Conservation (phyloP, 2,888 invertebrate genomes). For the Catocala nupta region DNA sequence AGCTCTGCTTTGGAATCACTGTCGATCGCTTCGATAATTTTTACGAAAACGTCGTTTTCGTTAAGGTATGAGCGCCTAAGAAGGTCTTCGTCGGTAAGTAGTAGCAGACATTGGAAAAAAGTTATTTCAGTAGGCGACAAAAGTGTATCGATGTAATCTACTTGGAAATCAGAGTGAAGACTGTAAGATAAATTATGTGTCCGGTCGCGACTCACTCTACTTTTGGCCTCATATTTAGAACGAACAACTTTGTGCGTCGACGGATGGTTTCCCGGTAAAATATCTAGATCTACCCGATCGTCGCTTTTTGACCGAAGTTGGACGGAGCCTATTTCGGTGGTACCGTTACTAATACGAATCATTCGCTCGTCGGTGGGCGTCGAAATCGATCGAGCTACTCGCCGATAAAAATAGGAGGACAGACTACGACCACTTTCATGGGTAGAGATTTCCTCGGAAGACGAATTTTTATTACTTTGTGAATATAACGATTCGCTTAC, state of each 20-base stretch:
- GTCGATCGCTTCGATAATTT: constrained; percentile 30
- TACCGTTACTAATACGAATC: constrained; percentile 3
- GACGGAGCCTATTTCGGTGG: constrained; percentile 22
- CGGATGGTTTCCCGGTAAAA: background rate
- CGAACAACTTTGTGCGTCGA: background rate
- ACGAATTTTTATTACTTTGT: constrained; percentile 17
- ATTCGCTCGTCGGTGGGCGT: constrained; percentile 1
- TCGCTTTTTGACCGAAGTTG: constrained; percentile 16
- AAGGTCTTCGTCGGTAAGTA: constrained; percentile 45
- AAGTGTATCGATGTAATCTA: constrained; percentile 18
- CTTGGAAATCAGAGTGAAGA: constrained; percentile 8
- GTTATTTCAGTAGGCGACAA: constrained; percentile 26
- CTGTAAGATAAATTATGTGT: constrained; percentile 3
- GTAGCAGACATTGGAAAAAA: constrained; percentile 37
- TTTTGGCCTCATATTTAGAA: background rate
- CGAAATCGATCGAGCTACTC: constrained; percentile 6
- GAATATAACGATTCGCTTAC: constrained; percentile 44
- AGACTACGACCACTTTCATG: constrained; percentile 8
- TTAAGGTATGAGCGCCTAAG: constrained; percentile 11
- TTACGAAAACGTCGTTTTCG: constrained; percentile 32
- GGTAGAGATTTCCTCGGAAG: constrained; percentile 5
- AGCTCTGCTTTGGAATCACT: constrained; percentile 28
- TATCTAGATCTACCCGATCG: background rate
- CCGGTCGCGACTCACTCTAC: background rate
- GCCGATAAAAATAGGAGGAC: constrained; percentile 1